phyloP scores from a whole-genome alignment of 2,888 invertebrate genomes.

The Bibio marci region DNA sequence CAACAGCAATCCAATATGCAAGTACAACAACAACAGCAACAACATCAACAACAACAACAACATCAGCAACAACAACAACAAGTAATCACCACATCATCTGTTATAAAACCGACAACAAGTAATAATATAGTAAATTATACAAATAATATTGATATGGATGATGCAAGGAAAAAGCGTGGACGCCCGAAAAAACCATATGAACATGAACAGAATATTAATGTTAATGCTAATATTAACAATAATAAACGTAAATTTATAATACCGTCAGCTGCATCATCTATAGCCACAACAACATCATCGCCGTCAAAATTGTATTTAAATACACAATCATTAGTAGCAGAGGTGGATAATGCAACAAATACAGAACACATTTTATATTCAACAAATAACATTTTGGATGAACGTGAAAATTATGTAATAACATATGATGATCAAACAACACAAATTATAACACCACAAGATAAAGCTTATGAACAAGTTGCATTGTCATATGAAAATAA shows the following conservation, averaged over 20 bases:
- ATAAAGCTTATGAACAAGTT: background rate
- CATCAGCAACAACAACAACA: background rate
- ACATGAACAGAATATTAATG: no score
- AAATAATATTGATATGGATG: no score
- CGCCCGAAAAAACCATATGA: no score
- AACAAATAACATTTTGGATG: background rate
- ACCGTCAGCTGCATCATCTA: no score
- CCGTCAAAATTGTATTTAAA: no score
- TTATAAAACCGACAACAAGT: no score
- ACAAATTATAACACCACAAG: background rate
- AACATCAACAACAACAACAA: slow-evolving; percentile 1
- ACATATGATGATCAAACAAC: slow-evolving; percentile 1
- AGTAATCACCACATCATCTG: no score
- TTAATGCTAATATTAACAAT: no score
- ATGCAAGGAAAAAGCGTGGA: no score
- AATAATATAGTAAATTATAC: background rate
- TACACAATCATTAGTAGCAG: background rate
- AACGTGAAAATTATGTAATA: background rate
- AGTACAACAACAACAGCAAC: slow-evolving; percentile 3
- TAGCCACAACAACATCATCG: background rate
- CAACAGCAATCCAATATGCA: background rate
- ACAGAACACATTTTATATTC: background rate
- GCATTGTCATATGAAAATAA: background rate
- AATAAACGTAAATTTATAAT: no score
- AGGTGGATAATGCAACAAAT: background rate